A percentile compares a stretch with the other conserved stretches of the same genome.
Conservation (phyloP, 2,888 invertebrate genomes). For the Apotomis turbidana region DNA sequence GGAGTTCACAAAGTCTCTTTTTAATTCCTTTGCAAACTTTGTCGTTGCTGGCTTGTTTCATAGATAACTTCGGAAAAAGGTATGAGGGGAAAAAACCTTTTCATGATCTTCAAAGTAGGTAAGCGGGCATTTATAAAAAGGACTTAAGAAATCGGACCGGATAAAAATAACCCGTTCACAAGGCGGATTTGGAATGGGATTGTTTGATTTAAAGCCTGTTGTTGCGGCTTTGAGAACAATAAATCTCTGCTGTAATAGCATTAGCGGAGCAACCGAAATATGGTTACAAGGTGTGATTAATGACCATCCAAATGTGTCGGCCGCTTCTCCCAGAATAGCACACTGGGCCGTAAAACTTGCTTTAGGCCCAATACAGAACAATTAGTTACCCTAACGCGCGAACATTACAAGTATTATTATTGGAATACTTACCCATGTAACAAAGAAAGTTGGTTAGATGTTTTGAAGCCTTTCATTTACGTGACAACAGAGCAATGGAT, state of each 20-base stretch:
- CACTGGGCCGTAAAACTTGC: neutral
- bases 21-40: conserved; percentile 24
- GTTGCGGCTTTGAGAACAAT: conserved; percentile 22
- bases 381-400: neutral
- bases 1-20: conserved; percentile 8
- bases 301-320: conserved; percentile 17
- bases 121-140: conserved; percentile 7
- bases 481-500: too few species aligned
- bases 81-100: neutral
- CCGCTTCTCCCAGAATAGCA: conserved; percentile 27
- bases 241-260: conserved; percentile 29
- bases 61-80: conserved; percentile 8
- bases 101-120: neutral
- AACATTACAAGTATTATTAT: conserved; percentile 1
- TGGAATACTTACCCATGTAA: neutral
- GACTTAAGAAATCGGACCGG: conserved; percentile 1
- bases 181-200: conserved; percentile 5
- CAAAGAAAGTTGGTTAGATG: too few species aligned
- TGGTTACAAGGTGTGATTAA: conserved; percentile 34
- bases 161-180: conserved; percentile 23
- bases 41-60: conserved; percentile 5
- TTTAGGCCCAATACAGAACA: conserved; percentile 1
- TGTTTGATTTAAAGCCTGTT: conserved; percentile 17
- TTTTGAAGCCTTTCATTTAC: too few species aligned
- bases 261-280: conserved; percentile 25